Base-by-base conservation (phyloP, 2,888 invertebrate genomes). In the Drosophila meridionalis region DNA sequence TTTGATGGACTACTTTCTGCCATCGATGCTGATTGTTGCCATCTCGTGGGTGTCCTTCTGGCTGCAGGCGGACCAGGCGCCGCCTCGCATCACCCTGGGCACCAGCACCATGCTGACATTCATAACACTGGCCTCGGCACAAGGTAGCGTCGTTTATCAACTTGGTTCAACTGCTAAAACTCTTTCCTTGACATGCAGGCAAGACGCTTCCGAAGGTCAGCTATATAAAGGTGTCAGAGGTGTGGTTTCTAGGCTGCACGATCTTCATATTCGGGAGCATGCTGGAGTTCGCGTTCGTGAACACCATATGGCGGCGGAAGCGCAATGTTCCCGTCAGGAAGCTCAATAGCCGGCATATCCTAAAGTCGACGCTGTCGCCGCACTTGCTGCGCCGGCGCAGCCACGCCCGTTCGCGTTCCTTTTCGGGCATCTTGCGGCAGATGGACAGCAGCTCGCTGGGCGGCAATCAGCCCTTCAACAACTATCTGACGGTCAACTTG, bases 21-120 rank as follows among this genome's bases (percentile, higher is more conserved):
- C 97, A 3, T 97, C 97, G 8, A 97, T 97, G 94, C 94, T 97
- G 91, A 95, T 97, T 84, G 97, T 97, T 3, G 96, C 96, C 7
- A 96, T 97, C 87, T 97, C 97, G 0, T 97, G 97, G 97, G 97
- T 97, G 12, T 96, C 97, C 0, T 97, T 97, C 92, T 97, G 97
- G 97, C 92, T 97, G 67, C 97, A 97, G 92, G 96, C 97, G 59
- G 97, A 97, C 91, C 97, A 97, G 43, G 95, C 97, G 14, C 96
- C 97, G 2, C 97, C 97, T 12, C 94, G 97, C 86, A 96, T 97
- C 60, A 96, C 96, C 65, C 93, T 97, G 86, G 97, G 97, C 43
- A 97, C 97, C 3, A 96, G 96, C 83, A 97, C 97, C 1, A 96
- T 97, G 95, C 94, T 97, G 80, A 97, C 97, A 48, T 97, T 97